Base-by-base conservation (phyloP, 2,113 vertebrate genomes). In the Cyphomyrus plagiostoma region DNA sequence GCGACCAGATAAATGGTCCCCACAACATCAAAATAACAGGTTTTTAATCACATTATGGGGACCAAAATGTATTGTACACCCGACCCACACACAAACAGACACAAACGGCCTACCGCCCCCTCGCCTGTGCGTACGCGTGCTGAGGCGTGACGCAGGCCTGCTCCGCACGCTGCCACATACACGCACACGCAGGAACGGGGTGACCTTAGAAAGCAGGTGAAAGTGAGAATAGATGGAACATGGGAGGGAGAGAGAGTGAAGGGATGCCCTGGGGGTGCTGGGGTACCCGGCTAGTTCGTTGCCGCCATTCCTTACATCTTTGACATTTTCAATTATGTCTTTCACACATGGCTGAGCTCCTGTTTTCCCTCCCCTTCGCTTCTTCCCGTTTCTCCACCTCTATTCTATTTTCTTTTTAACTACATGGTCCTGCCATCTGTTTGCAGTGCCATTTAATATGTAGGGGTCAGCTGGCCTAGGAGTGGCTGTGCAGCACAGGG, bases 241-340 rank as follows among this genome's bases (percentile, higher is more conserved):
- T 46, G 56, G 4, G 83, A 88, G 7, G 62, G 46, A 45, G 49
- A n/a, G 89, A 88, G 45, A 46, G 45, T 7, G 45, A 86, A 88
- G 87, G 90, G 26, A 91, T 53, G 87, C 86, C 80, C 92, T 90
- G 87, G 90, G 92, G 89, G 50, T 70, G 80, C 86, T 2, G 90
- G 89, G 92, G 52, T 92, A 92, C 91, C 91, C 91, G 91, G 91
- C 93, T 94, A 94, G 94, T 95, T 95, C 95, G 94, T 94, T 93
- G 93, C 94, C 92, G 93, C 94, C 94, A 95, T 96, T 94, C 93
- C 93, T 96, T 95, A 95, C 94, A 93, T 94, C 95, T 95, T 95
- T 95, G 95, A 95, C 95, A 95, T 95, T 96, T 96, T 95, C 95
- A 95, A 95, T 95, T 95, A 95, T 94, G 94, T 94, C 94, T 95